phyloP scores from a whole-genome alignment of 2,888 invertebrate genomes.

The Acanthosepion esculentum region DNA sequence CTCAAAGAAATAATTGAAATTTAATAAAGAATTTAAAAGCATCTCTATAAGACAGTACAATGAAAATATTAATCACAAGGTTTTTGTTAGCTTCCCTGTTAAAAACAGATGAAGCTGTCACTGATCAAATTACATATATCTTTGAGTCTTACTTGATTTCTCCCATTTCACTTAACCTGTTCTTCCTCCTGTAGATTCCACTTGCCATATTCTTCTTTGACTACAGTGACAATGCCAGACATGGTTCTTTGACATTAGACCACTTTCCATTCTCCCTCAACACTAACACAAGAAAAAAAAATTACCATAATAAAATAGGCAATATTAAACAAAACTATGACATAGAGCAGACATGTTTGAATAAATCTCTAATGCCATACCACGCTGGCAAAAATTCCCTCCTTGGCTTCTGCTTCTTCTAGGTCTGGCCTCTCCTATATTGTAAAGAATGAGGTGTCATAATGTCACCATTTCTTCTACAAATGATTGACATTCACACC shows the following conservation, averaged over 20 bases:
- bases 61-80: no score
- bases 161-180: background rate
- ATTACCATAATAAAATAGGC: background rate
- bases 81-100: no score
- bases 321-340: background rate
- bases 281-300: background rate
- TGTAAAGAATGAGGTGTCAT: background rate
- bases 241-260: background rate
- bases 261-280: background rate
- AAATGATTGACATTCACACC: background rate
- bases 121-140: background rate
- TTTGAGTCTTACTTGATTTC: background rate
- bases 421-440: background rate
- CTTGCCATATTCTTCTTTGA: background rate
- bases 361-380: conserved; percentile 21
- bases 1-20: no score
- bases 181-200: background rate
- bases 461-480: background rate
- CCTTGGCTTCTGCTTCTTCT: background rate
- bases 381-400: background rate
- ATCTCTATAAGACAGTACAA: no score
- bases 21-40: no score
- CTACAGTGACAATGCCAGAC: background rate
- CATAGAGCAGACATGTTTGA: background rate
- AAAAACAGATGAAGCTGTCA: no score